Evolutionary conservation across 2,888 invertebrate species (phyloP).

Genomic region (Drosophila paramelanica): DNA sequence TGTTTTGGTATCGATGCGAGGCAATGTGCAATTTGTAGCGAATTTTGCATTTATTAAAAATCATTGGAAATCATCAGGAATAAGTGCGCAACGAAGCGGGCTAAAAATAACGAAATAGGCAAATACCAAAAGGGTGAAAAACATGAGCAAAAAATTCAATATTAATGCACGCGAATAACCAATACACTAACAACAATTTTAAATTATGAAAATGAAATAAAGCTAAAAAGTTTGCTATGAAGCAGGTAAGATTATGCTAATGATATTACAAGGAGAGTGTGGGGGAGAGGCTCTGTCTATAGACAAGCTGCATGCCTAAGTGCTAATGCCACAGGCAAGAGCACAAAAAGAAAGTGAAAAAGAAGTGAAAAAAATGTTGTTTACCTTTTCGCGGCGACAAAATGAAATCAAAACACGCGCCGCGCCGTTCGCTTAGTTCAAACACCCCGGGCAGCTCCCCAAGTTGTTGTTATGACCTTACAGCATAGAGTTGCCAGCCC

Average conservation of each 20-base stretch:
- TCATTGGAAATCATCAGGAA: slow-evolving; percentile 53
- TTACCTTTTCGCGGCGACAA: slow-evolving; percentile 73
- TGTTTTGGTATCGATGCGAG: slow-evolving; percentile 5
- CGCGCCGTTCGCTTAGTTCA: slow-evolving; percentile 49
- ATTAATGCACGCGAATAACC: slow-evolving; percentile 5
- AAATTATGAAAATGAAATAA: background rate
- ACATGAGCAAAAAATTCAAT: background rate
- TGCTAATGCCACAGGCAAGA: slow-evolving; percentile 29
- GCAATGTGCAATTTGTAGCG: slow-evolving; percentile 22
- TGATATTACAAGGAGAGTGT: background rate
- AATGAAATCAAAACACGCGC: slow-evolving; percentile 71
- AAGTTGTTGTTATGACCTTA: slow-evolving; percentile 65
- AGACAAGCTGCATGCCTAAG: slow-evolving; percentile 30
- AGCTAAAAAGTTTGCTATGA: background rate
- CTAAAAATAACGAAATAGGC: slow-evolving; percentile 51
- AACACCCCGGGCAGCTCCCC: slow-evolving; percentile 54
- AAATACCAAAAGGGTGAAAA: slow-evolving; percentile 32
- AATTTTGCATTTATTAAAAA: slow-evolving; percentile 59
- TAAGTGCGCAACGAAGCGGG: slow-evolving; percentile 8
- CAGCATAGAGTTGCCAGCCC: slow-evolving; percentile 45
- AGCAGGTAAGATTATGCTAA: slow-evolving; percentile 25
- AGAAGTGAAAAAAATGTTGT: slow-evolving; percentile 42
- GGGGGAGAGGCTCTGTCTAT: background rate
- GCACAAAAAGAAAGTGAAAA: background rate
- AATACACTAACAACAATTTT: slow-evolving; percentile 20